Base-by-base conservation (phyloP, 2,113 vertebrate genomes). In the Helogale parvula region DNA sequence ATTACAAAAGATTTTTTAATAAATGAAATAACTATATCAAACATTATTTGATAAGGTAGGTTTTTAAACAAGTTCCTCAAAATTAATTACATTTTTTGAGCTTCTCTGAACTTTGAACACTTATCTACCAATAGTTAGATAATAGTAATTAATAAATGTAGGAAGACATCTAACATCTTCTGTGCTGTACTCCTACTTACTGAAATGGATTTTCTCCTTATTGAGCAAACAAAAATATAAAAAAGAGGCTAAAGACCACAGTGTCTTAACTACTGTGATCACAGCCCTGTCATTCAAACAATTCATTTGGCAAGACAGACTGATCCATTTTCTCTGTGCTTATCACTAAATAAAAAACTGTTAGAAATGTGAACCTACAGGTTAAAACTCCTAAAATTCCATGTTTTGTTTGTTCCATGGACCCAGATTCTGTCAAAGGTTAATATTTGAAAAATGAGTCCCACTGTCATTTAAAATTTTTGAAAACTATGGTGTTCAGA, bases 171-270 rank as follows among this genome's bases (percentile, higher is more conserved):
- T 23, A 45, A 25, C 5, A 57, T 50, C 8, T 9, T 66, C 3
- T 69, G 7, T 47, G 8, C 13, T 13, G 10, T 82, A 45, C 29
- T 72, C 60, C 15, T 50, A 63, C 52, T 93, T 80, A 77, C 33
- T 29, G 33, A 93, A 89, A 87, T 76, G 63, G 38, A 83, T 86
- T 94, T 95, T 79, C 29, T 97, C 29, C 47, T 27, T 93, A 17
- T 86, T n/a, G 45, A 33, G 90, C 15, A 87, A 88, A 86, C 66
- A n/a, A 97, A 81, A 87, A 74, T 60, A 47, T 10, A 47, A 47
- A 47, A 47, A 47, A 47, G 45, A 47, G 45, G 10, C 45, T 57
- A 86, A 88, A 66, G 76, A 66, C 45, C 35, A 14, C 19, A n/a
- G 19, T 76, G 16, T 35, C 17, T 5, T 81, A 60, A 33, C 47